A percentile compares a stretch with the other conserved stretches of the same genome.
Evolutionary conservation across 2,888 invertebrate genomes (phyloP).

Genomic region (Patella pellucida): DNA sequence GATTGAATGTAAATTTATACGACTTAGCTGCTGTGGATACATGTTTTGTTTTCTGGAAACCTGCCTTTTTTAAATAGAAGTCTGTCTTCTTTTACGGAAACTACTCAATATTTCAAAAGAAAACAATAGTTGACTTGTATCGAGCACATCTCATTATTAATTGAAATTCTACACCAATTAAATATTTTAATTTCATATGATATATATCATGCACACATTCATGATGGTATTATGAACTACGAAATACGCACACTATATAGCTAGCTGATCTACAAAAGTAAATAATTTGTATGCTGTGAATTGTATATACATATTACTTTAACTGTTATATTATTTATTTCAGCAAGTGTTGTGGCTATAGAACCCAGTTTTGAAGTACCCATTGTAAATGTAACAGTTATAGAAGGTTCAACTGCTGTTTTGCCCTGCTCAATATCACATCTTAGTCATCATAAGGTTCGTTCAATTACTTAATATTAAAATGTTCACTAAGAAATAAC

Average conservation of each 20-base stretch:
- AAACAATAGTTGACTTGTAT: too few relatives aligned
- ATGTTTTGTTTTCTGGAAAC: too few relatives aligned
- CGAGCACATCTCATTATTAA: too few relatives aligned
- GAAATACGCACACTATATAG: neutral
- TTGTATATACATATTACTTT: neutral
- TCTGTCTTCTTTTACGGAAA: too few relatives aligned
- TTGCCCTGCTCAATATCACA: constrained; percentile 56
- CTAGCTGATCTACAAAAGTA: neutral
- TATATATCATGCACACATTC: neutral
- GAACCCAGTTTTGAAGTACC: constrained; percentile 50
- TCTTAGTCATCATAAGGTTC: constrained; percentile 45
- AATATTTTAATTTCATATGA: too few relatives aligned
- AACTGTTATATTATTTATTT: neutral
- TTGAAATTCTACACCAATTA: too few relatives aligned
- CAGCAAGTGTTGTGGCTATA: constrained; percentile 18
- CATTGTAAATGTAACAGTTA: constrained; percentile 53
- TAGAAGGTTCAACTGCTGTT: constrained; percentile 55
- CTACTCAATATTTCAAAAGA: too few relatives aligned
- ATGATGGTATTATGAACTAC: neutral
- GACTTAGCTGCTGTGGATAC: too few relatives aligned
- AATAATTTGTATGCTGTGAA: neutral
- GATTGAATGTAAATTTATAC: too few relatives aligned
- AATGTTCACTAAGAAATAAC: too few relatives aligned
- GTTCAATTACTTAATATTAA: too few relatives aligned
- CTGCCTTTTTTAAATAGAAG: too few relatives aligned